Percentiles rank a stretch among this genome's conserved stretches.
These are phyloP conservation scores for Protophormia terraenovae DNA, from an alignment of 2,888 invertebrate species.

Conservation along the genomic window DNA sequence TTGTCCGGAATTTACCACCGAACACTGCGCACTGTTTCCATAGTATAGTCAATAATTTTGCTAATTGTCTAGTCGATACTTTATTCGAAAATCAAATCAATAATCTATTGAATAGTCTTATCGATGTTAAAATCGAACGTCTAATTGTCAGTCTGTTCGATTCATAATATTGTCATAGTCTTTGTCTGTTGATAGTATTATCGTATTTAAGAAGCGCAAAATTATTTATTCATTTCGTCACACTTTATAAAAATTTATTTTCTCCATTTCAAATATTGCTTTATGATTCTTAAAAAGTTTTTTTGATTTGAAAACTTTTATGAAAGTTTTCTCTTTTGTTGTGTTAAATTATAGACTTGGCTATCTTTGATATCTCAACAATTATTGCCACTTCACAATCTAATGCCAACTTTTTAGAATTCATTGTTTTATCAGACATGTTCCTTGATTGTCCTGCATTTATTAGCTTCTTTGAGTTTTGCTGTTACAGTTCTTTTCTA, in stretches of 20 bases:
- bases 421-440: constrained; percentile 41
- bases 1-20: too few relatives aligned
- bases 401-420: constrained; percentile 43
- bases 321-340: not conserved
- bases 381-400: constrained; percentile 46
- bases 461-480: constrained; percentile 47
- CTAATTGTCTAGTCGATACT: too few relatives aligned
- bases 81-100: too few relatives aligned
- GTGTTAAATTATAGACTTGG: constrained; percentile 18
- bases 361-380: constrained; percentile 25
- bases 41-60: too few relatives aligned
- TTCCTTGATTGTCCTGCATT: constrained; percentile 57
- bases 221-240: too few relatives aligned
- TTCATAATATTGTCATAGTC: too few relatives aligned
- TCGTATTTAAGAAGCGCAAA: too few relatives aligned
- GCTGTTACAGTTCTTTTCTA: not conserved
- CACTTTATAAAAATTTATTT: not conserved
- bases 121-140: too few relatives aligned
- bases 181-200: too few relatives aligned
- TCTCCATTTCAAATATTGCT: not conserved
- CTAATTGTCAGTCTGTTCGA: too few relatives aligned
- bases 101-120: too few relatives aligned
- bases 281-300: not conserved
- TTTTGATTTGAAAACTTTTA: constrained; percentile 52
- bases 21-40: too few relatives aligned